phyloP scores from a whole-genome alignment of 1,140 invertebrate genomes.

The Heliconius nattereri region DNA sequence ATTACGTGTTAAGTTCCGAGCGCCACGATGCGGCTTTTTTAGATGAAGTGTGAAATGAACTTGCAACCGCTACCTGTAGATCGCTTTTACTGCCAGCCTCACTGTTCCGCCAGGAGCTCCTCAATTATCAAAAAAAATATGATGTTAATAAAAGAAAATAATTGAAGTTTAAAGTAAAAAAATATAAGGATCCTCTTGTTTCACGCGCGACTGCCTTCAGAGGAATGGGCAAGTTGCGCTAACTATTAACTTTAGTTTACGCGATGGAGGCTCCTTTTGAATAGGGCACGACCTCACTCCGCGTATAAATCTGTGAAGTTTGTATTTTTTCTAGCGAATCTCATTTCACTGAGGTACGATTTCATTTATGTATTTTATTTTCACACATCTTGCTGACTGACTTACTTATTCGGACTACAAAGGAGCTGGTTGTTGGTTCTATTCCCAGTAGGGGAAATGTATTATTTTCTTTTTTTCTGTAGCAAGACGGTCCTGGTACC shows the following conservation, averaged over 20 bases:
- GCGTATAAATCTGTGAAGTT: slow-evolving; percentile 5
- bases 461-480: too few species aligned
- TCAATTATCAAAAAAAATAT: not conserved
- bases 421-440: too few species aligned
- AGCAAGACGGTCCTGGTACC: too few species aligned
- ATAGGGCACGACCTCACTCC: not conserved
- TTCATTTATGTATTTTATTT: too few species aligned
- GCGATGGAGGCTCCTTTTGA: not conserved
- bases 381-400: too few species aligned
- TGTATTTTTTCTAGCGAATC: not conserved
- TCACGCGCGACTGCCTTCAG: not conserved
- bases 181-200: not conserved
- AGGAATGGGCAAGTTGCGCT: slow-evolving; percentile 3
- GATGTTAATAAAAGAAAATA: not conserved
- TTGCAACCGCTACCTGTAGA: too few species aligned
- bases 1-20: too few species aligned
- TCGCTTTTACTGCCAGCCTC: too few species aligned
- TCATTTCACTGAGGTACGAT: not conserved
- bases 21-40: too few species aligned
- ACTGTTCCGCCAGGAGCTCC: not conserved
- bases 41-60: not conserved
- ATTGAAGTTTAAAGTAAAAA: not conserved
- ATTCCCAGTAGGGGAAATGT: too few species aligned
- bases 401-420: too few species aligned
- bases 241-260: slow-evolving; percentile 13